Evolutionary conservation across 2,113 vertebrate genomes (phyloP), one percentile per base, ranked within the genome.

Genomic region (Clarias macrocephalus): DNA sequence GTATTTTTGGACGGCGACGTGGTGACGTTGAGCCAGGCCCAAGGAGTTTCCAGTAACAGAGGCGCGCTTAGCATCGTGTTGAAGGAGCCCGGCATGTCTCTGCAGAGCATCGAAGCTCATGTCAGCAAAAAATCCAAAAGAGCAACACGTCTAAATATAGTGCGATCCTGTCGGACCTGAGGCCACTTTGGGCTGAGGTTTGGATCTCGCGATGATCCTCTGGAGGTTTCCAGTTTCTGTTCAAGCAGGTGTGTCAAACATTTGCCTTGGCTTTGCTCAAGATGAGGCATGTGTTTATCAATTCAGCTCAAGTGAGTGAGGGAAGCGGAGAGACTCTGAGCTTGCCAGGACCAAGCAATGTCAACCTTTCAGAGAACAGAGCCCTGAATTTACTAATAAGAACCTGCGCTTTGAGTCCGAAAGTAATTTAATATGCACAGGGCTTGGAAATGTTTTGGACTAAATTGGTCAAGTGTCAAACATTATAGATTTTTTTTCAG

Each of bases 191-290:
- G 83, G 28, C 83, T 73, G 82, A 88, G 88, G 86, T 85, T 89
- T 88, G 70, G 88, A 88, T 88, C 66, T 83, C 90, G 92, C 87
- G 91, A 84, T 89, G 92, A 92, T 94, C 93, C 93, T 94, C 94
- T 90, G 85, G 93, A 94, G 94, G 92, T 93, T 93, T 93, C 94
- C 92, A 93, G 89, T 94, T 96, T 95, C 94, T 93, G 93, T 93
- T 91, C 94, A 94, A 81, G 93, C 95, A 96, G 95, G 95, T 96
- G 95, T 93, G 93, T 95, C 93, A 95, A 95, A 96, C 95, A 95
- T 96, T 96, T 95, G 93, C 92, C 93, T 96, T 96, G 95, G 95
- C 95, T 89, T 89, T 88, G 86, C 9, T 93, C 93, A 91, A 93
- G 93, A 86, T 92, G 89, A 94, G 90, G 92, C 89, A 93, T 95